These are phyloP conservation scores for Malacosoma neustria DNA, from an alignment of 2,888 invertebrate species.

Conservation along the genomic window DNA sequence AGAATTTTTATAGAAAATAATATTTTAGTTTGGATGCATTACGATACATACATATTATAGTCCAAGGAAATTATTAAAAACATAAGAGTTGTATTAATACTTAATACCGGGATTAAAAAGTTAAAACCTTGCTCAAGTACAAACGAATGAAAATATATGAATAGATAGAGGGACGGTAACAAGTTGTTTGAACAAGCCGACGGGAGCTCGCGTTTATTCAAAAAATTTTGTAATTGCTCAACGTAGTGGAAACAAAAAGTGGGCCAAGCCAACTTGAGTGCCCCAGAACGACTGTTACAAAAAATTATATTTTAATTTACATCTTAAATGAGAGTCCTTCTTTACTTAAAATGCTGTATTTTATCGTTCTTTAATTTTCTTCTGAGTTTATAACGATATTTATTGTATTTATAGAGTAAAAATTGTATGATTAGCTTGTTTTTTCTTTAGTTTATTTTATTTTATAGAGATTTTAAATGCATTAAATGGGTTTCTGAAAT, in stretches of 20 bases:
- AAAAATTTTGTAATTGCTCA: constrained; percentile 40
- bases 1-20: too few relatives aligned
- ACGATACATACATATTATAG: too few relatives aligned
- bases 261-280: constrained; percentile 23
- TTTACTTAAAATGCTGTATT: constrained; percentile 11
- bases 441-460: too few relatives aligned
- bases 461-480: too few relatives aligned
- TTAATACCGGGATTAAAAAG: too few relatives aligned
- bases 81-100: too few relatives aligned
- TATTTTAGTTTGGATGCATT: too few relatives aligned
- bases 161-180: constrained; percentile 19
- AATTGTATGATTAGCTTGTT: too few relatives aligned
- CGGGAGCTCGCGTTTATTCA: constrained; percentile 22
- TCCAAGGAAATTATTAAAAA: too few relatives aligned
- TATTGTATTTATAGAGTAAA: too few relatives aligned
- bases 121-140: not conserved
- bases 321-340: constrained; percentile 16
- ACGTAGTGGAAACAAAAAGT: constrained; percentile 28
- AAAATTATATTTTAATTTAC: constrained; percentile 20
- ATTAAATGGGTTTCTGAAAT: too few relatives aligned
- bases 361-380: not conserved
- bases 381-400: too few relatives aligned
- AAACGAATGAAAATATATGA: constrained; percentile 12
- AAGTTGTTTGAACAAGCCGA: constrained; percentile 33
- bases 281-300: constrained; percentile 17